Base-by-base conservation (phyloP, 1,140 invertebrate species). In the Neodiprion fabricii region DNA sequence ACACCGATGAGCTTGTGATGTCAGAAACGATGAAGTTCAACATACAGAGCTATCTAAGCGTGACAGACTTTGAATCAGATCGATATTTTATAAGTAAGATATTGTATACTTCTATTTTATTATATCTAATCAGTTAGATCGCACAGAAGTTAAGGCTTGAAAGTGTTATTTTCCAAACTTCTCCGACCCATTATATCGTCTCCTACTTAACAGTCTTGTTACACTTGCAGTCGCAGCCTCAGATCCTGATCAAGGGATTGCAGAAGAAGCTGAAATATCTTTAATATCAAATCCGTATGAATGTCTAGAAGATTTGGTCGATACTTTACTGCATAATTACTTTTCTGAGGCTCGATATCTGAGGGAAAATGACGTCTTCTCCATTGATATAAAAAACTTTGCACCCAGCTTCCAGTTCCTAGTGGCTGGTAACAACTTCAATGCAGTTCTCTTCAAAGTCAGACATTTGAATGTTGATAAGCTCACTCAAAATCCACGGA, bases 261-360 rank as follows among this genome's bases (percentile, higher is more conserved):
- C 90, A 9, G 83, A 83, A 12, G 90, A 91, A 78, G 87, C 88
- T 0, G 88, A 86, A 66, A 78, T 92, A 47, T 90, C 89, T 71
- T 72, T 91, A 69, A 81, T 92, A 8, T 80, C 81, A 53, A 87
- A 84, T 78, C 86, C 88, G 0, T 82, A 88, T 70, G 89, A 91
- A n/a, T 75, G 87, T 70, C 80, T 86, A 1, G 79, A 83, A n/a
- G 83, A 88, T 48, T 76, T 90, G 11, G 78, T 87, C 0, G 89
- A 89, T 76, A 49, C 76, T 12, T 79, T 91, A 47, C 79, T 93
- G 69, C 85, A 87, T 77, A 90, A 88, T 79, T 92, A 91, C 77
- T 92, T 92, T 74, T 84, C 83, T 74, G 84, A 80, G 7, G 91
- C 91, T 17, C 87, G 89, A 73, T 85, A 91, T 70, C 76, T 92